phyloP scores from a whole-genome alignment of 2,888 invertebrate species.

The Tholera decimalis region DNA sequence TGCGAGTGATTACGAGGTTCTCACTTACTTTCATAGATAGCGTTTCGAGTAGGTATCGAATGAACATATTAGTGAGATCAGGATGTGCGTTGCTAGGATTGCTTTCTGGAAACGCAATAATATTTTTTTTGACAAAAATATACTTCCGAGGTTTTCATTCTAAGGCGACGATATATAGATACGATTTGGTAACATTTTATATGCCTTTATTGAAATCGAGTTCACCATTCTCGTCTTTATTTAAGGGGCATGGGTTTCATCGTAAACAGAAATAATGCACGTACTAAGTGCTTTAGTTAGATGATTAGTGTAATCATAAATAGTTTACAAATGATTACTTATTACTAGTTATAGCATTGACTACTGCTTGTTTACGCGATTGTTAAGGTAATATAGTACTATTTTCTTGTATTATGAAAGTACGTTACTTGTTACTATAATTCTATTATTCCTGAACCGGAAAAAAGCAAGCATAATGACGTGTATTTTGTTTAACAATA shows the following conservation, averaged over 20 bases:
- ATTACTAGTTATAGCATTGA: background rate
- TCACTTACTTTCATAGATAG: too few relatives aligned
- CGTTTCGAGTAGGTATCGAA: too few relatives aligned
- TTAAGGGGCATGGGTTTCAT: background rate
- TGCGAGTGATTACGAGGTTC: too few relatives aligned
- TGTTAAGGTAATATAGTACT: constrained; percentile 16
- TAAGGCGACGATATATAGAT: too few relatives aligned
- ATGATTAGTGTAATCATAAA: constrained; percentile 10
- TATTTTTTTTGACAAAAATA: too few relatives aligned
- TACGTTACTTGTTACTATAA: background rate
- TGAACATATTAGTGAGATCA: too few relatives aligned
- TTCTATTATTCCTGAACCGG: background rate
- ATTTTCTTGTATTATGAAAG: constrained; percentile 33
- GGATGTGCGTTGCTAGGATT: too few relatives aligned
- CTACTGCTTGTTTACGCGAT: background rate
- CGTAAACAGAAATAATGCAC: background rate
- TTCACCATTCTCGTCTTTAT: constrained; percentile 3
- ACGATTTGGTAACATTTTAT: background rate
- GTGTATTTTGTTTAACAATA: constrained; percentile 9
- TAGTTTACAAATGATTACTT: constrained; percentile 9
- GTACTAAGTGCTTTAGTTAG: background rate
- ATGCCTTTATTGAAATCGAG: background rate
- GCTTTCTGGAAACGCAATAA: too few relatives aligned
- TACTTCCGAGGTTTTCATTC: too few relatives aligned
- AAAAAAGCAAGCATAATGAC: constrained; percentile 40